phyloP scores from a whole-genome alignment of 2,113 vertebrate genomes.

The Triplophysa rosa region DNA sequence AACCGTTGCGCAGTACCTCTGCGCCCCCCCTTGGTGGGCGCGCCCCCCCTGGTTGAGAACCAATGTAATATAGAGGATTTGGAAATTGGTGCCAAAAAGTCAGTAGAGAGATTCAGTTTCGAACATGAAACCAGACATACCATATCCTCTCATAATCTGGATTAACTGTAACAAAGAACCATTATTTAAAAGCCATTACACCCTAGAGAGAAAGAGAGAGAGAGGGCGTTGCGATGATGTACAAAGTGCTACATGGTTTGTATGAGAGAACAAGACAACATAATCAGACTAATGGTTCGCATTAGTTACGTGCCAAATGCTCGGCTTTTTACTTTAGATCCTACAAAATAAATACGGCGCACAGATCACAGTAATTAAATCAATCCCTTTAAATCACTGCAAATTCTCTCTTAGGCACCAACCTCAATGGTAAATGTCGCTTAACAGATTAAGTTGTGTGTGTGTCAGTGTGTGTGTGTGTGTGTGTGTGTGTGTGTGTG shows the following conservation, averaged over 20 bases:
- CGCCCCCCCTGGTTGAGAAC: too few relatives aligned
- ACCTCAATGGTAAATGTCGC: conserved; percentile 62
- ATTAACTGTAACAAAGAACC: conserved; percentile 73
- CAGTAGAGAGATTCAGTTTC: conserved; percentile 56
- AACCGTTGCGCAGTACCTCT: too few relatives aligned
- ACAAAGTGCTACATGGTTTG: conserved; percentile 1
- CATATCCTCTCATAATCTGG: conserved; percentile 77
- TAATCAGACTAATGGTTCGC: conserved; percentile 88
- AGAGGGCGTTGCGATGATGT: conserved; percentile 30
- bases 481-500: conserved; percentile 32
- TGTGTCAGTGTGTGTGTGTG: conserved; percentile 59
- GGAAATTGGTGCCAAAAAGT: conserved; percentile 52
- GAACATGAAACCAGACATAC: conserved; percentile 70
- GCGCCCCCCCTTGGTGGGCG: too few relatives aligned
- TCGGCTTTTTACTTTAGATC: conserved; percentile 78
- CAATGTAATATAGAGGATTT: too few relatives aligned
- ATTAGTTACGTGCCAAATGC: conserved; percentile 87
- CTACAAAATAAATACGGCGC: conserved; percentile 81
- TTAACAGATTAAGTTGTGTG: conserved; percentile 73
- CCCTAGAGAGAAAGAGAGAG: conserved; percentile 55
- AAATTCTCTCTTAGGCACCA: conserved; percentile 56
- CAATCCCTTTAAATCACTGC: conserved; percentile 73
- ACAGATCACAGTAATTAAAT: conserved; percentile 82
- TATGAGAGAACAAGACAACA: conserved; percentile 72
- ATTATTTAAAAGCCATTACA: conserved; percentile 82